Percentiles rank a stretch among this genome's conserved stretches.
These are phyloP conservation scores for Porites rus DNA, from an alignment of 92 coral and sea anemone genomes.

Conservation along the genomic window DNA sequence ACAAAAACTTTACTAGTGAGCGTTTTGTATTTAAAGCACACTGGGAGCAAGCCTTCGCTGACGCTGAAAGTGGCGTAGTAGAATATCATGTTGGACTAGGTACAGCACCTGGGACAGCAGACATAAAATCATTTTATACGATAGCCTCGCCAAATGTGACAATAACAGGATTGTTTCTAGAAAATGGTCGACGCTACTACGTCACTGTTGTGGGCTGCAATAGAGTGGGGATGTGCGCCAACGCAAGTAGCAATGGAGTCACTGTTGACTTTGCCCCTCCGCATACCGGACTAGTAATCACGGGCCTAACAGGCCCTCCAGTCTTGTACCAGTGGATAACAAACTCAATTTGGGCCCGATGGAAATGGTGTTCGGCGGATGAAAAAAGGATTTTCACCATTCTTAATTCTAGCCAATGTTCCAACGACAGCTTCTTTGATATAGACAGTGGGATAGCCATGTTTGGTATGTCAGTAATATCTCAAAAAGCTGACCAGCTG, in stretches of 20 bases:
- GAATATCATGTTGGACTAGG: slow-evolving; percentile 83
- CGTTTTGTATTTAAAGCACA: slow-evolving; percentile 70
- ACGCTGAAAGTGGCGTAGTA: slow-evolving; percentile 81
- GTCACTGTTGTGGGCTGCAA: slow-evolving; percentile 84
- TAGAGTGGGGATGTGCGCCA: slow-evolving; percentile 82
- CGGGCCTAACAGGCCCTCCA: slow-evolving; percentile 80
- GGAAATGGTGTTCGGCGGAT: slow-evolving; percentile 90
- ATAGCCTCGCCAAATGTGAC: slow-evolving; percentile 61
- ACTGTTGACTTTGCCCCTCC: slow-evolving; percentile 83
- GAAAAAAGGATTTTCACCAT: slow-evolving; percentile 18
- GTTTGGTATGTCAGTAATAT: slow-evolving; percentile 78
- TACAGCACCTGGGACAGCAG: slow-evolving; percentile 66
- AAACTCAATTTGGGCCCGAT: slow-evolving; percentile 87
- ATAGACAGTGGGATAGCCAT: slow-evolving; percentile 77
- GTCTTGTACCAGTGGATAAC: slow-evolving; percentile 74
- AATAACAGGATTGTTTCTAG: slow-evolving; percentile 61
- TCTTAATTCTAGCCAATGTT: slow-evolving; percentile 39
- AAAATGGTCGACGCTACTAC: slow-evolving; percentile 69
- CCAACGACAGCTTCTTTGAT: slow-evolving; percentile 73
- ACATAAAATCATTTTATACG: slow-evolving; percentile 46
- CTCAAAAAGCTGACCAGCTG: slow-evolving; percentile 54
- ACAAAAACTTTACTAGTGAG: slow-evolving; percentile 67
- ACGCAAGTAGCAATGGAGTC: slow-evolving; percentile 85
- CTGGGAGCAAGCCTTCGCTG: slow-evolving; percentile 91
- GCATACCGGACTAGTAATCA: slow-evolving; percentile 72